Base-by-base conservation (phyloP, 1,140 invertebrate genomes). In the Drosophila burlai region DNA sequence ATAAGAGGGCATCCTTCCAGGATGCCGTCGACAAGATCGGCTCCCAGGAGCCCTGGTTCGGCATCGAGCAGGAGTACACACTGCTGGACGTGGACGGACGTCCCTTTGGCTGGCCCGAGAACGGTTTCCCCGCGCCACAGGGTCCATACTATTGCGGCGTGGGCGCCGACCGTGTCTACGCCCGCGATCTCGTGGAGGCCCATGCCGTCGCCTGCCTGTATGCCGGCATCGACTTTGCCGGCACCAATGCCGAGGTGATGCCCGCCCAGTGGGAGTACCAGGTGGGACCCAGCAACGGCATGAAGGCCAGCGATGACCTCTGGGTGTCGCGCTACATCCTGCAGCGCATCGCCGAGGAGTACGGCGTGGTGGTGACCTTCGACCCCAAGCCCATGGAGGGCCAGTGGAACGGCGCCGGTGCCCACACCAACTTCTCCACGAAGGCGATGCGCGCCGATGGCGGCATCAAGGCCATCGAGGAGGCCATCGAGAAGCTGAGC, bases 91-190 rank as follows among this genome's bases (percentile, higher is more conserved):
- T 96, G 78, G 97, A 99, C 89, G 94, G 95, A 3, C 96, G 98
- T 92, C 98, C 98, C 1, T 96, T 98, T 69, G 98, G 98, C 16
- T 99, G 98, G 84, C 98, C 98, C 1, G 97, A 97, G 86, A 97
- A 97, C 89, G 98, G 98, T 24, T 99, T 97, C 90, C 98, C 98
- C 0, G 97, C 96, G 24, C 97, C 98, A 8, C 95, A 96, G 94
- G 98, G 98, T 16, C 98, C 98, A 0, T 99, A 98, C 92, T 99
- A 95, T 76, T 99, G 98, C 85, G 98, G 97, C 45, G 98, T 98
- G 10, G 98, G 99, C 5, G 97, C 98, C 10, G 96, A 98, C 91
- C 98, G 97, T 15, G 98, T 98, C 0, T 97, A 97, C 74, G 99
- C 97, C 1, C 95, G 99, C 26, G 98, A 99, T 93, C 96, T 99